Evolutionary conservation across 2,113 vertebrate genomes (phyloP).

Genomic region (Chionis minor): DNA sequence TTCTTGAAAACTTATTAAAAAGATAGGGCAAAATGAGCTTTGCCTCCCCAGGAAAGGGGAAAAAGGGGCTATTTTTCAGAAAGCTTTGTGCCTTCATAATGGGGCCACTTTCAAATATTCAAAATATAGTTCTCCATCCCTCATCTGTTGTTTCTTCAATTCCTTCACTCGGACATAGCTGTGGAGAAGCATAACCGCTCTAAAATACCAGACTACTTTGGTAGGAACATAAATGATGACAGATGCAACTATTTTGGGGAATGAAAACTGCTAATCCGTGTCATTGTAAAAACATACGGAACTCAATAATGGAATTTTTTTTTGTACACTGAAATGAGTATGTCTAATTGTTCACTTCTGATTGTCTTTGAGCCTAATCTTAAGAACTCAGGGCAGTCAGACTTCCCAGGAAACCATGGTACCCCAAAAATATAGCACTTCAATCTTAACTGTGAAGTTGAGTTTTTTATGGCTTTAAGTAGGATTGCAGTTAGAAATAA

Average conservation of each 20-base stretch:
- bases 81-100: neutral
- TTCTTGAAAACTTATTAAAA: neutral
- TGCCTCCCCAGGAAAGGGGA: neutral
- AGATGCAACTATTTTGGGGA: conserved; percentile 36
- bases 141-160: conserved; percentile 55
- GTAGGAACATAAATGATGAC: conserved; percentile 47
- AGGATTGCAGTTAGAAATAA: neutral
- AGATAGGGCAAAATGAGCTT: neutral
- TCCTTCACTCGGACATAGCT: conserved; percentile 52
- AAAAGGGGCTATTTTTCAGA: neutral
- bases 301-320: neutral
- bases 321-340: neutral
- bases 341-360: neutral
- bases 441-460: neutral
- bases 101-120: neutral
- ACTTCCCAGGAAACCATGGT: neutral
- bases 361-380: neutral
- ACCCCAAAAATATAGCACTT: neutral
- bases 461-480: neutral
- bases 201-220: conserved; percentile 54
- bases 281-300: conserved; percentile 21
- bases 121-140: conserved; percentile 9
- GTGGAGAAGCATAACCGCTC: conserved; percentile 51
- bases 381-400: neutral
- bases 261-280: conserved; percentile 41